These are phyloP conservation scores for Chrysocyon brachyurus DNA, from an alignment of 2,797 vertebrate genomes.

Conservation along the genomic window DNA sequence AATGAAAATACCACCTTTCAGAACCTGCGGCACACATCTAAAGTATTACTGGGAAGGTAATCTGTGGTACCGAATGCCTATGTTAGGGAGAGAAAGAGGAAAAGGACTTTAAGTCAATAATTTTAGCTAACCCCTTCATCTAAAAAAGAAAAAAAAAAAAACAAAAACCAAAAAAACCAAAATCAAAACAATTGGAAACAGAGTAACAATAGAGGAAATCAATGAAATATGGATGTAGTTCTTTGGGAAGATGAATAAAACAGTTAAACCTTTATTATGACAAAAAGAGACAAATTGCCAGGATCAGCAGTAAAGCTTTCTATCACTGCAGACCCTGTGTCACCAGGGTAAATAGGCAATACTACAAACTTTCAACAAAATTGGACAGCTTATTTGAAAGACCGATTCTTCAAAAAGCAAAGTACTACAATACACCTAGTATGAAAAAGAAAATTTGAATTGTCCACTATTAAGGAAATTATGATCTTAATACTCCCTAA, in stretches of 20 bases:
- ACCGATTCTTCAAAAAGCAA: background rate
- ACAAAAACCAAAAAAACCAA: background rate
- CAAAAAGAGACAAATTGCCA: background rate
- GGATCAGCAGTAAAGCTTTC: background rate
- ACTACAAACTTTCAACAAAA: background rate
- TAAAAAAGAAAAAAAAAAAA: background rate
- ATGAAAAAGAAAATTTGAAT: background rate
- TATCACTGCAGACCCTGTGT: background rate
- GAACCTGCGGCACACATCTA: background rate
- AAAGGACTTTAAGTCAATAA: background rate
- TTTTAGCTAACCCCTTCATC: background rate
- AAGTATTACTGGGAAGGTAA: background rate
- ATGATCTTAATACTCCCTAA: background rate
- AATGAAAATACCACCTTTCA: background rate
- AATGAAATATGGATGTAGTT: background rate
- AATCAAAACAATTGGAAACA: background rate
- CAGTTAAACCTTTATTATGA: background rate
- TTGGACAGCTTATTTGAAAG: background rate
- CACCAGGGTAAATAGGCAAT: background rate
- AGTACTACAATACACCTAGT: background rate
- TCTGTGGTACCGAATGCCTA: background rate
- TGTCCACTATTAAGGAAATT: background rate
- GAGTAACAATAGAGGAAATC: background rate
- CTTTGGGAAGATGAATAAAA: slow-evolving; percentile 30
- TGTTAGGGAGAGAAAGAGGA: background rate